Evolutionary conservation across 1,140 invertebrate genomes (phyloP), one percentile per base, ranked within the genome.

Genomic region (Drosophila burlai): DNA sequence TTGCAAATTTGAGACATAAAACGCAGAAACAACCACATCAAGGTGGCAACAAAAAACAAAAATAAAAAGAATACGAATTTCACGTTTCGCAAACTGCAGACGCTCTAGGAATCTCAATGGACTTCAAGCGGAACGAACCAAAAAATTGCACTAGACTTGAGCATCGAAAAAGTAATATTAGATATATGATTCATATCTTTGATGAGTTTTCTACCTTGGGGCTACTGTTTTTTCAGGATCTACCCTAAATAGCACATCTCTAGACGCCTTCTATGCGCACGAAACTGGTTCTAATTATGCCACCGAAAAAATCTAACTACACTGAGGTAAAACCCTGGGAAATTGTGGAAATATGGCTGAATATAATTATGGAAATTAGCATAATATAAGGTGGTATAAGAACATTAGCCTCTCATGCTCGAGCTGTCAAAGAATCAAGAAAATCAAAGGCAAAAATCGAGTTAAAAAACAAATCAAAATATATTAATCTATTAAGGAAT

Each of bases 261-360:
- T 34, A 47, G 26, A 49, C 71, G 69, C 67, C 71, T 73, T 73
- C 68, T 38, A 24, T 49, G n/a, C 24, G 18, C 26, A 18, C 15
- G 11, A 81, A 91, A 90, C 86, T 74, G 75, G 81, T 90, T 90
- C 85, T 90, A 73, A 90, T 91, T 90, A 82, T 90, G 79, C 76
- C 77, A 87, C 31, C 46, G 26, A 36, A 49, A 36, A 57, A 7
- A 24, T 24, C 0, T 0, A 40, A 55, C 4, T 57, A 40, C 54
- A 57, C 36, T 26, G 21, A 5, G 21, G 9, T 1, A 40, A 55
- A 24, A 6, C 16, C 9, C 3, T 0, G 3, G 7, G 8, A 54
- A 38, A 10, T 31, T 31, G 1, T 7, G 6, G 2, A 18, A 13
- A 31, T 6, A 11, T 11, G 0, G 4, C 2, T 11, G 1, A 31